Evolutionary conservation across 2,797 vertebrate species (phyloP).

Genomic region (Platalea minor): DNA sequence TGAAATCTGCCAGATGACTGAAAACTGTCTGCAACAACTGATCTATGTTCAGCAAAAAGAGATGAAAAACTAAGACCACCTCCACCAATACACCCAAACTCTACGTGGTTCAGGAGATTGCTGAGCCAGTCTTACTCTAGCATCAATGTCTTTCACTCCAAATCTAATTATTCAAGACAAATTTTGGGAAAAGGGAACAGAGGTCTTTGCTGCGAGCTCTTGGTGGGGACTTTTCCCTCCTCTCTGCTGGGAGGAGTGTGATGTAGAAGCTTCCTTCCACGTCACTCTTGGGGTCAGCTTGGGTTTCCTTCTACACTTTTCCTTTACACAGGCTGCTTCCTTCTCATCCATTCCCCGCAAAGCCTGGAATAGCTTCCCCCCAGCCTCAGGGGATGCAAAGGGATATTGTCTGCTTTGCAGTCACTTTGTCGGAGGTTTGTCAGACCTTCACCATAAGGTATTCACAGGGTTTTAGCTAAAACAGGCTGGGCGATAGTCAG

Average conservation of each 20-base stretch:
- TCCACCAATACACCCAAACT: background rate
- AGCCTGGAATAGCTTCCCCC: fast-evolving
- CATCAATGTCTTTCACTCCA: background rate
- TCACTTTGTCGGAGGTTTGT: background rate
- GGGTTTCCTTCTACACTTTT: fast-evolving
- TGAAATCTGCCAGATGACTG: background rate
- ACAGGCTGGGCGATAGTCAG: too few relatives aligned
- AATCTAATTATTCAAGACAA: background rate
- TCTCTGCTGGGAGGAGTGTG: background rate
- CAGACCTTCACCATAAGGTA: background rate
- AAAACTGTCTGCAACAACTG: background rate
- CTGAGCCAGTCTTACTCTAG: background rate
- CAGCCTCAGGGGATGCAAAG: background rate
- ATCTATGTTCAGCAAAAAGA: background rate
- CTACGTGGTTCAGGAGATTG: background rate
- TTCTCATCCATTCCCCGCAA: background rate
- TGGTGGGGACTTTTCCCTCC: background rate
- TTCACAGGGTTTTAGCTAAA: background rate
- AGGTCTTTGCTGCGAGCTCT: background rate
- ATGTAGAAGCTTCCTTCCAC: background rate
- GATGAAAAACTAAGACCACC: background rate
- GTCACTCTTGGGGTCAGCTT: background rate
- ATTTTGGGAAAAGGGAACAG: background rate
- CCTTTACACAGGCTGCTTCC: background rate
- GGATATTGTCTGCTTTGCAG: background rate